Evolutionary conservation across 2,113 vertebrate species (phyloP), one percentile per base, ranked within the genome.

Genomic region (Ariopsis seemanni): DNA sequence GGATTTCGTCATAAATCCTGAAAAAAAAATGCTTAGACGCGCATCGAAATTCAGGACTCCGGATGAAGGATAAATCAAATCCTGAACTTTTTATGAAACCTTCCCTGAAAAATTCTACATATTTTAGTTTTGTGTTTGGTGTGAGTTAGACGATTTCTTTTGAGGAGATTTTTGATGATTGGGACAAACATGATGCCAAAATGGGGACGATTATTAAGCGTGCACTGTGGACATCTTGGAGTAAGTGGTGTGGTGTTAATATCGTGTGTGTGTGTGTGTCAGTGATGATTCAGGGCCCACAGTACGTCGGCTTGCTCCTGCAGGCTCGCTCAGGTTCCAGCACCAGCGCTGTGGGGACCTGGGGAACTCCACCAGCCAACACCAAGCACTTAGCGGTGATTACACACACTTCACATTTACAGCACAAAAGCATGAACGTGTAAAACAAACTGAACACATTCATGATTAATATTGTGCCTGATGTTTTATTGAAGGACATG

Each of bases 211-310:
- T 42, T 12, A 65, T 20, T 62, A 62, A 22, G 60, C 14, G n/a
- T 67, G 65, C n/a, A 30, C 5, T 69, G n/a, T 7, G 12, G 65
- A 69, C 12, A 69, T 69, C 42, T 42, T 63, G 57, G 20, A 62
- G 12, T 55, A 42, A 12, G 34, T 67, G 42, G 30, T 75, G 42
- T 50, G 72, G 72, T 74, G 72, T 52, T 53, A 53, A 53, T 53
- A 53, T 53, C 52, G 71, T 20, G 25, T n/a, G 27, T 50, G 60
- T 65, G 53, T 58, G 78, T 80, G 78, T 87, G 79, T 30, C 80
- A 95, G 95, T 95, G 85, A 92, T 90, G 8, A 92, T 96, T 67
- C n/a, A 87, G 22, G 94, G 95, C 69, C 91, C 93, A 14, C 83
- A 77, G 1, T 95, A 95, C 84, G 85, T 72, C 57, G 95, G 95